Base-by-base conservation (phyloP, 2,113 vertebrate genomes). In the Andinoacara biseriatus region DNA sequence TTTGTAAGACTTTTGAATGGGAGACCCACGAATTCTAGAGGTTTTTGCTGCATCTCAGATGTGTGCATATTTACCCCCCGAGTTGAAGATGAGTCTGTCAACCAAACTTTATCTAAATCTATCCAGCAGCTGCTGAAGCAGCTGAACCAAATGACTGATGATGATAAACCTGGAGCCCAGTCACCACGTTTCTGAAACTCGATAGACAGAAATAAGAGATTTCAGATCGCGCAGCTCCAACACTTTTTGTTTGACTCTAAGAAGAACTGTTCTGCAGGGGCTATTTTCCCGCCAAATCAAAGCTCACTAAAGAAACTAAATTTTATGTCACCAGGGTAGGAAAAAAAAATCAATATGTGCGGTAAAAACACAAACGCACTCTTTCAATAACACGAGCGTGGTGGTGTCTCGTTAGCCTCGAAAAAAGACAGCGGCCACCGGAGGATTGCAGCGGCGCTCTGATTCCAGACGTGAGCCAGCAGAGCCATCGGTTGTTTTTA, bases 391-490 rank as follows among this genome's bases (percentile, higher is more conserved):
- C 18, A 29, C 4, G 11, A 59, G 22, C 49, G 8, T n/a, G 49
- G 52, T 38, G 74, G 31, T 38, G 24, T 69, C 15, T 26, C 20
- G 38, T 79, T 85, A 33, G 60, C 29, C 29, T 83, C 29, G 58
- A 52, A 65, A 52, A 65, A 22, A 81, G 69, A 76, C 57, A 14
- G 0, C 8, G 5, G 61, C 67, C 81, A 58, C 84, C 22, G 20
- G 86, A 81, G 83, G 89, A 26, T 58, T 52, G 22, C 62, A 76
- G 4, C 43, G 24, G 29, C 10, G 15, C 58, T 56, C 43, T 49
- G 62, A 58, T 74, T 63, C 2, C 29, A 40, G 22, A 33, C 43
- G 9, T 11, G 2, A 40, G 63, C 61, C 52, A 11, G 17, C 13
- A 10, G 5, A 80, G 78, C 33, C 1, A 61, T 43, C 52, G 77